Evolutionary conservation across 2,113 vertebrate genomes (phyloP).

Genomic region (Geothlypis trichas): DNA sequence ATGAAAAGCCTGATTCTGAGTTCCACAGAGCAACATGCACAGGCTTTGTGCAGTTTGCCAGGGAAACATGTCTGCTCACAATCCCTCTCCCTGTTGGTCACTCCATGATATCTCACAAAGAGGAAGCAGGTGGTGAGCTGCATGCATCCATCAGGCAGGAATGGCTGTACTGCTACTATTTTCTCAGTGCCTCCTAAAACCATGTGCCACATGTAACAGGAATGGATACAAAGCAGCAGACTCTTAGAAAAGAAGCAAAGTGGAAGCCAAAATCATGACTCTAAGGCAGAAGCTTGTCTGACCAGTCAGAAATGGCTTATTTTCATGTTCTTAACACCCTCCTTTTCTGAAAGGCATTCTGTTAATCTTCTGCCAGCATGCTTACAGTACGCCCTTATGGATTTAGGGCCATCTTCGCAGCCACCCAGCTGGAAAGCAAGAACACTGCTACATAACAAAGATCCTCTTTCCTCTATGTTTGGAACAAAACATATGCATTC

Average conservation of each 20-base stretch:
- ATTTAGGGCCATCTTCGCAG: background rate
- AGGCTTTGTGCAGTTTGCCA: background rate
- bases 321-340: background rate
- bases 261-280: background rate
- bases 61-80: background rate
- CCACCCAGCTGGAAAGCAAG: background rate
- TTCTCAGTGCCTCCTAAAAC: background rate
- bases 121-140: background rate
- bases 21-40: background rate
- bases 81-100: background rate
- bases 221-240: background rate
- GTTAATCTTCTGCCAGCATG: background rate
- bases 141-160: background rate
- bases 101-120: background rate
- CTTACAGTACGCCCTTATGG: background rate
- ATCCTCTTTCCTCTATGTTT: background rate
- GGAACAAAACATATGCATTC: background rate
- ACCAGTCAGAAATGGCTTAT: background rate
- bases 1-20: background rate
- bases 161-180: background rate
- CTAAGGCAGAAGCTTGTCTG: background rate
- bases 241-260: background rate
- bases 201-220: rapidly evolving
- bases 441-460: background rate
- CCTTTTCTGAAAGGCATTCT: background rate